Percentiles rank a stretch among this genome's conserved stretches.
These are phyloP conservation scores for Ancistrus triradiatus DNA, from an alignment of 2,113 vertebrate species.

Conservation along the genomic window DNA sequence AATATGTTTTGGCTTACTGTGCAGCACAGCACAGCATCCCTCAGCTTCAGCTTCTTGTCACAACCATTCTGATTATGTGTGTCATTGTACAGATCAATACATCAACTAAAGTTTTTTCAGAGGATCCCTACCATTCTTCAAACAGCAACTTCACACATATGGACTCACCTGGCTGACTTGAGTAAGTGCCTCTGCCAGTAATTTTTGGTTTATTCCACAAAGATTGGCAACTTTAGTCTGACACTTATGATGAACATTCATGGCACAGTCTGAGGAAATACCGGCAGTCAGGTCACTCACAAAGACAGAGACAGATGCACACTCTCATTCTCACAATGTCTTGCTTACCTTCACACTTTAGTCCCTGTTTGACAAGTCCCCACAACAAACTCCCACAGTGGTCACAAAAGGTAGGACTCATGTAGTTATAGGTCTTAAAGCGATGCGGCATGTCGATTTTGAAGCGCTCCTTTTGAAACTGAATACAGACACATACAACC, in stretches of 20 bases:
- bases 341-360: conserved; percentile 89
- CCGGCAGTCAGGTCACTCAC: background rate
- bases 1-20: too few relatives aligned
- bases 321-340: background rate
- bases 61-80: too few relatives aligned
- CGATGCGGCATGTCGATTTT: conserved; percentile 98
- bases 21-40: too few relatives aligned
- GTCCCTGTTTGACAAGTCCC: conserved; percentile 90
- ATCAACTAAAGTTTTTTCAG: too few relatives aligned
- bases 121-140: too few relatives aligned
- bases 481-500: conserved; percentile 37
- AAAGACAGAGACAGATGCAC: background rate
- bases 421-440: conserved; percentile 91
- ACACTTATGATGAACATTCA: conserved; percentile 93
- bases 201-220: conserved; percentile 97
- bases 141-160: too few relatives aligned
- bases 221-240: conserved; percentile 92
- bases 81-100: too few relatives aligned
- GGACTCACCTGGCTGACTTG: conserved; percentile 83
- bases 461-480: conserved; percentile 99
- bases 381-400: conserved; percentile 97
- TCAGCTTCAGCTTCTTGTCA: too few relatives aligned
- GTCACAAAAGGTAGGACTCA: conserved; percentile 97
- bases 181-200: conserved; percentile 88
- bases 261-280: conserved; percentile 78